Evolutionary conservation across 2,888 invertebrate genomes (phyloP), one percentile per base, ranked within the genome.

Genomic region (Morpho achilles): DNA sequence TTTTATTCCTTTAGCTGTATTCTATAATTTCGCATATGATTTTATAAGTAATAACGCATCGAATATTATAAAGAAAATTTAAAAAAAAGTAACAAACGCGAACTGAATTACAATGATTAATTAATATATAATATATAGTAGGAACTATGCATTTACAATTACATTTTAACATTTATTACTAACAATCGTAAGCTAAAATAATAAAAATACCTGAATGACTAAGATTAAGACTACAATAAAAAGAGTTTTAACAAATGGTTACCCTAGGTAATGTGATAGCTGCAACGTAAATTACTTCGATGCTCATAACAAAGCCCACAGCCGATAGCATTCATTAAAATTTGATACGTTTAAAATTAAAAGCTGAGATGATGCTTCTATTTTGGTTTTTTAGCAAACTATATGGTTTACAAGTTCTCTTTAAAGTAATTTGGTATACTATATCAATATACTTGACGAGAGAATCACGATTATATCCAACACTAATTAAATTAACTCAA

Each of bases 251-350:
- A 16, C 6, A 16, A 6, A 54, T 48, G 48, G 54, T 42, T 9
- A 22, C 47, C 47, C 54, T 54, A 48, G 23, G 23, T 48, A 86
- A 87, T 86, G 80, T 82, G 86, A 86, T 86, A 87, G 84, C 83
- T 77, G 79, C 72, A 79, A 80, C 84, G 84, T 84, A 87, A 86
- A 86, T 87, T 84, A 86, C 80, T 77, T 69, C 66, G 69, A 74
- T 82, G 80, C 79, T 85, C 79, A 81, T 76, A 84, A 84, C 85
- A 85, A 85, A 79, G 76, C 73, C 76, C 73, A 73, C 72, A 77
- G 71, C 79, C 81, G 80, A 84, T 83, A 76, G 75, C 68, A 78
- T 81, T 79, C 78, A 84, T 84, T 83, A 81, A 83, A 83, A 77
- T 82, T 78, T 79, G 76, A 82, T 80, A 81, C 58, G 50, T 47